A percentile compares a stretch with the other conserved stretches of the same genome.
phyloP scores from a whole-genome alignment of 2,797 vertebrate genomes.

The Sternarchorhynchus goeldii region DNA sequence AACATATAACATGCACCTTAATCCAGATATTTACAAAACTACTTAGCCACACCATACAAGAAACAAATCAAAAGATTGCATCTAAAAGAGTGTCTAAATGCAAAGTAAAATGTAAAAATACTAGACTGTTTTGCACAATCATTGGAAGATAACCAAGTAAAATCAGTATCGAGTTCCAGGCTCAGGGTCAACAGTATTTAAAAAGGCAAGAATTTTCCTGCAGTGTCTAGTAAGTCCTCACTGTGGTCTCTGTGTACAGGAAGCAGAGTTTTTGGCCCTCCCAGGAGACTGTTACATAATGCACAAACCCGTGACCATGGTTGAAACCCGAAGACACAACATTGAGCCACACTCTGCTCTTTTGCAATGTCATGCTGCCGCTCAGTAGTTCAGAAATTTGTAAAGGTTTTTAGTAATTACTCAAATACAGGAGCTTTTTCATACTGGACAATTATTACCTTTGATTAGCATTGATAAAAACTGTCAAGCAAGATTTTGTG shows the following conservation, averaged over 20 bases:
- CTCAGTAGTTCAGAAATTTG: neutral
- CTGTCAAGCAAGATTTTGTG: neutral
- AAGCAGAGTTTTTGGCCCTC: neutral
- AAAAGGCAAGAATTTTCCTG: neutral
- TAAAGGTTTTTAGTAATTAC: neutral
- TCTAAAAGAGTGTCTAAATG: no score
- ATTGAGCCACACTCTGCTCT: neutral
- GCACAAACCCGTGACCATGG: neutral
- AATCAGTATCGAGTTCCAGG: neutral
- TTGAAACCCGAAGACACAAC: neutral
- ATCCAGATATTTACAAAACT: no score
- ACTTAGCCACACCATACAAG: no score
- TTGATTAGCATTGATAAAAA: neutral
- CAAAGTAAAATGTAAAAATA: no score
- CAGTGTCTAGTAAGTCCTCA: no score
- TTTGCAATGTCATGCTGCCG: neutral
- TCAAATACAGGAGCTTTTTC: neutral
- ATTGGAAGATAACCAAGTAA: neutral
- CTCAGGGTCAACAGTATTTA: no score
- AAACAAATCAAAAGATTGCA: no score
- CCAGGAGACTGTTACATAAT: slow-evolving; percentile 9
- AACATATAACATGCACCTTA: no score
- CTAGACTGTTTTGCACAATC: no score
- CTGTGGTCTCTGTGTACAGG: neutral
- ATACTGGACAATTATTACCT: neutral